phyloP scores from a whole-genome alignment of 1,140 invertebrate genomes.

The Agraylea sexmaculata region DNA sequence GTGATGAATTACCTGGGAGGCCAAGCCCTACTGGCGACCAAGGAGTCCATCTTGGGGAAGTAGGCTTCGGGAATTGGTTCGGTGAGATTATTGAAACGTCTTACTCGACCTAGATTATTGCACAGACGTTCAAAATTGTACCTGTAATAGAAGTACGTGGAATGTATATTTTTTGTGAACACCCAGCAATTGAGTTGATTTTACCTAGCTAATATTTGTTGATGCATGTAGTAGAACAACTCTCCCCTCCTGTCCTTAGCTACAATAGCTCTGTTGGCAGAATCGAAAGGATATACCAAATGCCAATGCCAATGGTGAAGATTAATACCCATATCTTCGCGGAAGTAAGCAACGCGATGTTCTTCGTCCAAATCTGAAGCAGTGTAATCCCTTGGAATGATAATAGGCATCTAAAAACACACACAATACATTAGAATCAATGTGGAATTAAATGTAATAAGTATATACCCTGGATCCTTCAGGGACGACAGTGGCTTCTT shows the following conservation, averaged over 20 bases:
- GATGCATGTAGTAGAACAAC: conserved; percentile 69
- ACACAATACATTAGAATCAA: not conserved
- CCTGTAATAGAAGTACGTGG: conserved; percentile 26
- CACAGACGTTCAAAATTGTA: conserved; percentile 60
- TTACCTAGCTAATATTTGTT: conserved; percentile 54
- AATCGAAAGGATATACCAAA: conserved; percentile 62
- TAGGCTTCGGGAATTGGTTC: conserved; percentile 56
- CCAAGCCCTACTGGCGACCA: conserved; percentile 44
- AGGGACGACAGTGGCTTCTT: conserved; percentile 52
- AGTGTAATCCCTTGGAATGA: conserved; percentile 60
- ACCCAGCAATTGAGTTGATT: not conserved
- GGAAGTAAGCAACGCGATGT: conserved; percentile 63
- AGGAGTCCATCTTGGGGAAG: conserved; percentile 59
- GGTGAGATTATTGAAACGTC: conserved; percentile 45
- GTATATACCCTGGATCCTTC: conserved; percentile 47
- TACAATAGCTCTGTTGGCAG: conserved; percentile 43
- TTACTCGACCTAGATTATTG: conserved; percentile 45
- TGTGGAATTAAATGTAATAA: conserved; percentile 2
- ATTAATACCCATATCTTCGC: conserved; percentile 62
- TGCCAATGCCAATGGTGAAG: conserved; percentile 80
- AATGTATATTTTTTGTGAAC: conserved; percentile 3
- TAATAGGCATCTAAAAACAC: conserved; percentile 43
- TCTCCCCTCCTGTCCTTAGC: conserved; percentile 60
- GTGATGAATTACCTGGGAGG: conserved; percentile 30
- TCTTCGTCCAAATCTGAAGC: conserved; percentile 61